phyloP scores from a whole-genome alignment of 2,888 invertebrate species.

The Hydropsyche betteni region DNA sequence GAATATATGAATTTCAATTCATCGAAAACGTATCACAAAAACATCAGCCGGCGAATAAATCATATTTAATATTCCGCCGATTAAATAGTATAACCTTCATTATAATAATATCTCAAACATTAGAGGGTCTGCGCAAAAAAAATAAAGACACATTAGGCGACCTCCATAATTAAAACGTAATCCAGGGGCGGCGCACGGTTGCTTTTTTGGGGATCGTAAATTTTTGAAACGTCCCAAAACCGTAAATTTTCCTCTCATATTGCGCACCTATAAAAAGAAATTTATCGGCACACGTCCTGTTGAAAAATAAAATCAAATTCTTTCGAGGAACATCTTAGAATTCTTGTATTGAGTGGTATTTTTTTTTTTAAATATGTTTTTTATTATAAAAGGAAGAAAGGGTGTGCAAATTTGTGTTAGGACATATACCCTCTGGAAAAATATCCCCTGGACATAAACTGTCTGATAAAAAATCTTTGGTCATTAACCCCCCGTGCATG shows the following conservation, averaged over 20 bases:
- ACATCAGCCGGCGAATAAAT: background rate
- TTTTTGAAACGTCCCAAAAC: background rate
- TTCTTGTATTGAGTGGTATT: constrained; percentile 8
- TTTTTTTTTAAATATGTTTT: too few relatives aligned
- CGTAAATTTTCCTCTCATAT: constrained; percentile 30
- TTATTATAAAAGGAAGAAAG: too few relatives aligned
- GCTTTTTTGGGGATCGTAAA: constrained; percentile 15
- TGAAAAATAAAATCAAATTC: background rate
- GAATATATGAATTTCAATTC: too few relatives aligned
- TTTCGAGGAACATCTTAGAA: background rate
- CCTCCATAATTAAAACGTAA: constrained; percentile 24
- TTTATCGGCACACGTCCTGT: constrained; percentile 24
- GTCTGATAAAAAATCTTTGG: too few relatives aligned
- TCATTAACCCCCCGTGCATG: too few relatives aligned
- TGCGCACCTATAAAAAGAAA: constrained; percentile 36
- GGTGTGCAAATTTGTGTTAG: too few relatives aligned
- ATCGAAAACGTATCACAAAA: too few relatives aligned
- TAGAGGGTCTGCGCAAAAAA: background rate
- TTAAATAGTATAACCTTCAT: background rate
- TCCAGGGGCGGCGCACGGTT: constrained; percentile 2
- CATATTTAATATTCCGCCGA: too few relatives aligned
- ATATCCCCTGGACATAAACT: too few relatives aligned
- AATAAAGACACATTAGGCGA: constrained; percentile 8
- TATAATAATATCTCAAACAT: background rate
- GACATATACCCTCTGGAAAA: too few relatives aligned